Conservation (phyloP, 2,888 invertebrate species). For the Temnothorax rugatulus region DNA sequence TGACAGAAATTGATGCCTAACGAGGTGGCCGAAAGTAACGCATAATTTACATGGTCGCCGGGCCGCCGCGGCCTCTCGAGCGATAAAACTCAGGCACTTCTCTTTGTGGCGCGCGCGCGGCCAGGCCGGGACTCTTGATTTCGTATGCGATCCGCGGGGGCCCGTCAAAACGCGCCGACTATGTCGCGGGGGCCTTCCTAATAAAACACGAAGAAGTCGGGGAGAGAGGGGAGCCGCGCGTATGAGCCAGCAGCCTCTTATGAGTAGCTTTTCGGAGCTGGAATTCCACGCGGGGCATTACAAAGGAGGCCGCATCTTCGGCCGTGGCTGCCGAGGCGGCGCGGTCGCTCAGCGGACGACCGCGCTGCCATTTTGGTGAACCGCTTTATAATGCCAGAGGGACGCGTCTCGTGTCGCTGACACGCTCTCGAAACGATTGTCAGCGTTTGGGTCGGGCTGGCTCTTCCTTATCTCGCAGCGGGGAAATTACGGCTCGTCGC, state of each 20-base stretch:
- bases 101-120: constrained; percentile 40
- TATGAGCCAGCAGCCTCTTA: constrained; percentile 68
- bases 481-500: neutral
- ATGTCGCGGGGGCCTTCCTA: constrained; percentile 77
- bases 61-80: constrained; percentile 50
- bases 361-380: constrained; percentile 75
- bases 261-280: constrained; percentile 78
- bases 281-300: constrained; percentile 78
- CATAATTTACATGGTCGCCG: constrained; percentile 73
- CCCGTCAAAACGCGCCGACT: constrained; percentile 82
- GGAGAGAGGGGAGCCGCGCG: constrained; percentile 17
- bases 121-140: constrained; percentile 71
- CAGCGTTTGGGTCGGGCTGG: neutral
- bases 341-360: constrained; percentile 32
- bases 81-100: constrained; percentile 73
- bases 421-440: constrained; percentile 49
- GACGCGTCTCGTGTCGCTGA: constrained; percentile 27
- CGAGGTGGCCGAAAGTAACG: constrained; percentile 63
- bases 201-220: constrained; percentile 76
- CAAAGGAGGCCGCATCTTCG: constrained; percentile 77
- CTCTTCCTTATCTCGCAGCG: constrained; percentile 14
- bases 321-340: constrained; percentile 50
- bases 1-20: constrained; percentile 65
- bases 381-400: constrained; percentile 56
- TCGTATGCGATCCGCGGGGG: constrained; percentile 81